Evolutionary conservation across 2,797 vertebrate genomes (phyloP).

Genomic region (Argyrosomus regius): DNA sequence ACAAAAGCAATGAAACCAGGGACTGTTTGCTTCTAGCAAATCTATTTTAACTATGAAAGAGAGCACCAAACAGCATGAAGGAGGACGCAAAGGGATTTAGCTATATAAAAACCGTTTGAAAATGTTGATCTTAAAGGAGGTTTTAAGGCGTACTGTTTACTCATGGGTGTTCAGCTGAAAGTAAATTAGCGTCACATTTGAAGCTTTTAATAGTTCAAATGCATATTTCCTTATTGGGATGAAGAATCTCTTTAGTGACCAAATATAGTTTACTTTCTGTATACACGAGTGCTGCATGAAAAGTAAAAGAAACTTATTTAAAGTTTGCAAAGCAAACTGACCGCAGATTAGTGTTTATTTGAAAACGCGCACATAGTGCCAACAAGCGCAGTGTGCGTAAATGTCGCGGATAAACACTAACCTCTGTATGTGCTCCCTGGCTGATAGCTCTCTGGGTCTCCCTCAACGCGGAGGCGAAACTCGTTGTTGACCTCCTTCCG

Average conservation of each 20-base stretch:
- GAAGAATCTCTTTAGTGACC: neutral
- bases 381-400: conserved; percentile 37
- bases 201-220: neutral
- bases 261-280: neutral
- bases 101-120: conserved; percentile 10
- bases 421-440: conserved; percentile 97
- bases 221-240: neutral
- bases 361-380: conserved; percentile 9
- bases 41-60: conserved; percentile 25
- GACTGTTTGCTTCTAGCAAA: conserved; percentile 15
- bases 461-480: conserved; percentile 96
- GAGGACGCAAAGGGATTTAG: neutral
- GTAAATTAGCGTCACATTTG: neutral
- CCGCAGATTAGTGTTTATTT: neutral
- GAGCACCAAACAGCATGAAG: neutral
- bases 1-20: conserved; percentile 31
- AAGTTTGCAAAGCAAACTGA: conserved; percentile 35
- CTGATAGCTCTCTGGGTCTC: conserved; percentile 95
- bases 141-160: neutral
- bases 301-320: conserved; percentile 46
- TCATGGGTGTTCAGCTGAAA: neutral
- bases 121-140: neutral
- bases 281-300: neutral
- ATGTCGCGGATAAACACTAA: conserved; percentile 74
- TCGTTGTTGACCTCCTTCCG: conserved; percentile 93